Evolutionary conservation across 2,888 invertebrate species (phyloP).

Genomic region (Miltochrista miniata): DNA sequence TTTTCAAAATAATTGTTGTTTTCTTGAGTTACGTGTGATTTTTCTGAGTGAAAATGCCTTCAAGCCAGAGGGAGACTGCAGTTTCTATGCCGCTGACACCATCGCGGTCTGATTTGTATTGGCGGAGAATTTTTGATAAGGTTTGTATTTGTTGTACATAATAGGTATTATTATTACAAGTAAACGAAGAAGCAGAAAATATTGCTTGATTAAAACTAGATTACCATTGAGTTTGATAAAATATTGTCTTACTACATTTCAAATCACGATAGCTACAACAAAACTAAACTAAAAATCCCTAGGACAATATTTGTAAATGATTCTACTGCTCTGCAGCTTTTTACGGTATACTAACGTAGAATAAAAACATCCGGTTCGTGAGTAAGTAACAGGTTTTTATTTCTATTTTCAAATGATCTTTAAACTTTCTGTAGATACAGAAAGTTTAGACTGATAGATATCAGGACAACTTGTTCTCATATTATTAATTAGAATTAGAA

Average conservation of each 20-base stretch:
- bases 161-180: background rate
- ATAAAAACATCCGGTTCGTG: conserved; percentile 10
- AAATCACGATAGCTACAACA: too few species aligned
- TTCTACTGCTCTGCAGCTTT: background rate
- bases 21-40: conserved; percentile 32
- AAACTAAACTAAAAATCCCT: too few species aligned
- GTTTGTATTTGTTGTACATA: conserved; percentile 59
- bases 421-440: background rate
- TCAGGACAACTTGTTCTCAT: too few species aligned
- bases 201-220: background rate
- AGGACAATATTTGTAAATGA: background rate
- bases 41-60: conserved; percentile 63
- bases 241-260: too few species aligned
- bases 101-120: conserved; percentile 75
- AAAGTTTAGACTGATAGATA: too few species aligned
- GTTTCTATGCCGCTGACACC: conserved; percentile 74
- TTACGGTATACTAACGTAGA: conserved; percentile 1
- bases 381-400: conserved; percentile 15
- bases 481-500: too few species aligned
- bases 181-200: background rate
- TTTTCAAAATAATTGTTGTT: conserved; percentile 35
- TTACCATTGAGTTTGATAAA: background rate
- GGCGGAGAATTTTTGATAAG: conserved; percentile 80
- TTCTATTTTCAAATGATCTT: background rate
- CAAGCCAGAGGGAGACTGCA: conserved; percentile 62